Evolutionary conservation across 1,140 invertebrate species (phyloP).

Genomic region (Odontomachus brunneus): DNA sequence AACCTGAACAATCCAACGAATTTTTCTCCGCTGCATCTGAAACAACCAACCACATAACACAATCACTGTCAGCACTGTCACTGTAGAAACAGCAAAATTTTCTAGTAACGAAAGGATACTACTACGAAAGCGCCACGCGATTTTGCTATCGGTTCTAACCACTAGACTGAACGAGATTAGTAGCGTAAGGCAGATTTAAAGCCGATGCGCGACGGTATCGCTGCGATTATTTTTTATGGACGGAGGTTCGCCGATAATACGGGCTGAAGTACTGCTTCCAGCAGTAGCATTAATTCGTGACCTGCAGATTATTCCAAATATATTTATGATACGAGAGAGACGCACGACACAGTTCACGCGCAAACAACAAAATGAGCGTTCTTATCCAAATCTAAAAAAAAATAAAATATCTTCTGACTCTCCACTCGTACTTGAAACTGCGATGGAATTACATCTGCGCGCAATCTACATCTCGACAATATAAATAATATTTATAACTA

Average conservation of each 20-base stretch:
- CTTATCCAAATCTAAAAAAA: background rate
- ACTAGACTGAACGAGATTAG: constrained; percentile 59
- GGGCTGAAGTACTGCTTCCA: constrained; percentile 30
- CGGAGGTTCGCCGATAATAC: constrained; percentile 60
- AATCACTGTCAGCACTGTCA: background rate
- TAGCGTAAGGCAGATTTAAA: constrained; percentile 60
- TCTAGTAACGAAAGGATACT: background rate
- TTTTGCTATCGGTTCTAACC: constrained; percentile 32
- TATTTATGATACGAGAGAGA: background rate
- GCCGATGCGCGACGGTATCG: constrained; percentile 52
- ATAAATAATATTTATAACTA: constrained; percentile 7
- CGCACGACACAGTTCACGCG: background rate
- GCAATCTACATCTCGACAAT: background rate
- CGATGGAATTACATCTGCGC: no score
- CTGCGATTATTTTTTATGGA: constrained; percentile 69
- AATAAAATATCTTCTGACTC: background rate
- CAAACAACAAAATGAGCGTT: no score
- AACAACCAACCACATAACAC: constrained; percentile 11
- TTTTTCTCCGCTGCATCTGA: constrained; percentile 79
- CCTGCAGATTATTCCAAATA: constrained; percentile 8
- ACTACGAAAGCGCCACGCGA: background rate
- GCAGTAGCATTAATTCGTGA: background rate
- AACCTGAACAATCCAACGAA: constrained; percentile 86
- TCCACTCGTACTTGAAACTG: no score
- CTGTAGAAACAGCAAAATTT: constrained; percentile 1